Conservation (phyloP, 2,888 invertebrate genomes). For the Heliconius charithonia region DNA sequence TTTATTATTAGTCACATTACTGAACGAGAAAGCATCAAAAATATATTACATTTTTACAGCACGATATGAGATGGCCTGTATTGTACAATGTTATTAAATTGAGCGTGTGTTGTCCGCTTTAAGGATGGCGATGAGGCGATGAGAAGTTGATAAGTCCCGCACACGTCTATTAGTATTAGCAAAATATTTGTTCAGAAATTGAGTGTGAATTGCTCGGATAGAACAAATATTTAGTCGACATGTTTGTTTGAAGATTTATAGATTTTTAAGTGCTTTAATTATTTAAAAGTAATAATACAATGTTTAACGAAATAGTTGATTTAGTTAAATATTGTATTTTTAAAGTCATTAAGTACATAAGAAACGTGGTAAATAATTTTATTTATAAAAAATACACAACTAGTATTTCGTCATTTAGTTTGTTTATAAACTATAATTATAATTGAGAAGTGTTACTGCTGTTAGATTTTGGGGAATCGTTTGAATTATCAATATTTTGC, state of each 20-base stretch:
- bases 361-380: no score
- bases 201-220: not conserved
- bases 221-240: not conserved
- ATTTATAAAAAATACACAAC: no score
- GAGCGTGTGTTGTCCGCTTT: not conserved
- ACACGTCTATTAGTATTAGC: constrained; percentile 1
- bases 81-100: not conserved
- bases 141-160: constrained; percentile 35
- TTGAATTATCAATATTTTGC: not conserved
- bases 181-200: constrained; percentile 17
- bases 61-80: not conserved
- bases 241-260: not conserved
- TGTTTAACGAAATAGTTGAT: no score
- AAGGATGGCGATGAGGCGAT: constrained; percentile 35
- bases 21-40: not conserved
- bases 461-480: not conserved
- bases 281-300: not conserved
- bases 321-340: no score
- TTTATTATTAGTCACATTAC: not conserved
- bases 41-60: no score
- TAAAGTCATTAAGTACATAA: no score
- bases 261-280: not conserved
- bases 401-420: no score
- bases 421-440: not conserved
- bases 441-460: not conserved